These are phyloP conservation scores for Myotis pilosus DNA, from an alignment of 2,797 vertebrate species.

Conservation along the genomic window DNA sequence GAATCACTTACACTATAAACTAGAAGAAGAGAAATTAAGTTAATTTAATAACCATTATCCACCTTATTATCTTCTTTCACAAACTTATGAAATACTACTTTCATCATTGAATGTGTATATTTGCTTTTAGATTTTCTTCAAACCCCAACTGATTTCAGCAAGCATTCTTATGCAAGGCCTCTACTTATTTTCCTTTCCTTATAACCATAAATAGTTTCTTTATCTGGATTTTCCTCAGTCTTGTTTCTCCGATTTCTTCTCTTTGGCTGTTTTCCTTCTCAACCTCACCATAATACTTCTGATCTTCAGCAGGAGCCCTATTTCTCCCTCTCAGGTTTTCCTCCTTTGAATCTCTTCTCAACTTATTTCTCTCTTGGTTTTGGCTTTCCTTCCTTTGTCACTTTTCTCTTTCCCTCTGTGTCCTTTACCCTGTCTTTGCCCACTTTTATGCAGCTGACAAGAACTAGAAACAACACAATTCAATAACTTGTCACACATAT, in stretches of 20 bases:
- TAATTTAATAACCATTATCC: not conserved
- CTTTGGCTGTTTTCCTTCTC: not conserved
- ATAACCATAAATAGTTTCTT: not conserved
- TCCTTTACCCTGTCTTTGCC: not conserved
- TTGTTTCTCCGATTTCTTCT: not conserved
- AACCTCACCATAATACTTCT: not conserved
- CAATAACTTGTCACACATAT: not conserved
- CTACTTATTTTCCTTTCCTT: not conserved
- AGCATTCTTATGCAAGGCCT: not conserved
- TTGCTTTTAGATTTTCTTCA: slow-evolving; percentile 17
- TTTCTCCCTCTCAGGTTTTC: not conserved
- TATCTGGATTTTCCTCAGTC: not conserved
- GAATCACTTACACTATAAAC: slow-evolving; percentile 18
- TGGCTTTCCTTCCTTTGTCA: not conserved
- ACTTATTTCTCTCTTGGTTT: not conserved
- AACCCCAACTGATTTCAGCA: not conserved
- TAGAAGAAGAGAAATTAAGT: not conserved
- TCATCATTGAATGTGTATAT: not conserved
- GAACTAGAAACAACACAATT: not conserved
- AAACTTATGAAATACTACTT: not conserved
- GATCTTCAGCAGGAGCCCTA: not conserved
- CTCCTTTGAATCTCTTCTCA: not conserved
- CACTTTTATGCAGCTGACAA: not conserved
- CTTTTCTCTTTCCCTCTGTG: not conserved
- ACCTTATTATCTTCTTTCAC: not conserved